phyloP scores from a whole-genome alignment of 35 echinoderm and acorn worm species.

The Anneissia japonica region DNA sequence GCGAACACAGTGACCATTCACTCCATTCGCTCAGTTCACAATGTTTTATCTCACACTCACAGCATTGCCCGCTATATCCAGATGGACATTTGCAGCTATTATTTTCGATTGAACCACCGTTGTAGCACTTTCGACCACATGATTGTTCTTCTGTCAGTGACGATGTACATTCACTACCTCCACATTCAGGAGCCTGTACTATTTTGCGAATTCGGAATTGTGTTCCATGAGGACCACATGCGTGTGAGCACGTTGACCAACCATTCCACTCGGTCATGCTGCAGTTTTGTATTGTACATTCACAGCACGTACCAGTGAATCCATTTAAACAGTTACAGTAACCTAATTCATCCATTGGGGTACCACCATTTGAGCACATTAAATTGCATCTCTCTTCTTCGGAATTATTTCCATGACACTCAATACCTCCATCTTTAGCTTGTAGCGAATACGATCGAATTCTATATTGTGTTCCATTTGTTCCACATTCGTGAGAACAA shows the following conservation, averaged over 20 bases:
- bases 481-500: neutral
- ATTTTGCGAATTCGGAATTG: neutral
- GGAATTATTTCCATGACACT: neutral
- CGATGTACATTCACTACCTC: too few species aligned
- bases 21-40: too few species aligned
- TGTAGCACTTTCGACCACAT: too few species aligned
- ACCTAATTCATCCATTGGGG: neutral
- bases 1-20: too few species aligned
- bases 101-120: too few species aligned
- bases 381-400: neutral
- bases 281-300: neutral
- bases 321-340: neutral
- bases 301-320: neutral
- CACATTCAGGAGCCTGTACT: too few species aligned
- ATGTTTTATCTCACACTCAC: too few species aligned
- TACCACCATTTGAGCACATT: neutral
- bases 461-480: neutral
- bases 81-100: too few species aligned
- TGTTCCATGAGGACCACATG: neutral
- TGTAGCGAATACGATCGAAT: neutral
- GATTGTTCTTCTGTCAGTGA: too few species aligned
- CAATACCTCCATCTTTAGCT: neutral
- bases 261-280: neutral
- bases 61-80: too few species aligned
- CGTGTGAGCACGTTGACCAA: neutral